Percentiles rank a stretch among this genome's conserved stretches.
Conservation (phyloP, 2,888 invertebrate genomes). For the Phyllotreta cruciferae region DNA sequence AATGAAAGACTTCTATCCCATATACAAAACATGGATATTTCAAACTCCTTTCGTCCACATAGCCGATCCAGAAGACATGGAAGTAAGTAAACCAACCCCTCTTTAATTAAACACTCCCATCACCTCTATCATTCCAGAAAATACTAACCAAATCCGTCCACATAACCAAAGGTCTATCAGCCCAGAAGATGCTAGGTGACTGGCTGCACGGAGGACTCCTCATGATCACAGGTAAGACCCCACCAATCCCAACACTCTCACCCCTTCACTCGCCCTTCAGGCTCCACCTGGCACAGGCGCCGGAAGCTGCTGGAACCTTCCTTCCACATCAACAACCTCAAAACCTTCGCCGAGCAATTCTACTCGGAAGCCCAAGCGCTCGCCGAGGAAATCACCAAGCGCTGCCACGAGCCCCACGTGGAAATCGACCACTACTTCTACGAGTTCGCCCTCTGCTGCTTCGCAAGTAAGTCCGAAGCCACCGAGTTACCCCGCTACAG, state of each 20-base stretch:
- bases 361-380: too few species aligned
- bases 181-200: not conserved
- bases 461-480: too few species aligned
- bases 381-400: too few species aligned
- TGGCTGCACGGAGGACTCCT: conserved; percentile 1
- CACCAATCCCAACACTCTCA: not conserved
- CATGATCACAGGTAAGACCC: not conserved
- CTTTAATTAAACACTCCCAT: not conserved
- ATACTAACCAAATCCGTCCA: not conserved
- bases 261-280: not conserved
- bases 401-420: too few species aligned
- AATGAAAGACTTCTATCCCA: not conserved
- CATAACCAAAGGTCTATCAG: conserved; percentile 1
- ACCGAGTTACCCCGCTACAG: not conserved
- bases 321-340: too few species aligned
- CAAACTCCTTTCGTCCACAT: not conserved
- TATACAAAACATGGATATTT: conserved; percentile 5
- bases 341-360: too few species aligned
- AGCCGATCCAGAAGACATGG: conserved; percentile 1
- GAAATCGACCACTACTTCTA: too few species aligned
- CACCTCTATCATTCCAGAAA: not conserved
- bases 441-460: too few species aligned
- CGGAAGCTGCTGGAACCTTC: too few species aligned
- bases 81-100: not conserved
- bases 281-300: too few species aligned